A percentile compares a stretch with the other conserved stretches of the same genome.
Evolutionary conservation across 2,888 invertebrate species (phyloP).

Genomic region (Agrochola circellaris): DNA sequence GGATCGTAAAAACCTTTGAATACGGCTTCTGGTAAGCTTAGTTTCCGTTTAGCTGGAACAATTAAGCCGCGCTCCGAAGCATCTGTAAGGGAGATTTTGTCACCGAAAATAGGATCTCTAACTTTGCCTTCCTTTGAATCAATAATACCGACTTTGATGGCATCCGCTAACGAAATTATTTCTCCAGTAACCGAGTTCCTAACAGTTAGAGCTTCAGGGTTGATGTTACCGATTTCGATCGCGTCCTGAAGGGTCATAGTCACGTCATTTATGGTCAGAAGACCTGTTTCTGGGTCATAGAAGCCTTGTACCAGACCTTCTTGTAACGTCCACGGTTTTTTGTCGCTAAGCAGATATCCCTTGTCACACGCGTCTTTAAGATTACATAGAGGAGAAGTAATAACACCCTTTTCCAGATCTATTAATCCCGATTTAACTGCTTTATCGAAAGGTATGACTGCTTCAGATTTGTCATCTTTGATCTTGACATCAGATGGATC

Average conservation of each 20-base stretch:
- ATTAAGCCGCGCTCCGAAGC: slow-evolving; percentile 96
- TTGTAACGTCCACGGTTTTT: slow-evolving; percentile 95
- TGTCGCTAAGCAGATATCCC: slow-evolving; percentile 94
- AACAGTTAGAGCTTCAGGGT: slow-evolving; percentile 94
- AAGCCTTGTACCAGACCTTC: slow-evolving; percentile 95
- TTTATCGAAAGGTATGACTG: slow-evolving; percentile 92
- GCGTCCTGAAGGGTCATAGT: slow-evolving; percentile 94
- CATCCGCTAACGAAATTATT: slow-evolving; percentile 95
- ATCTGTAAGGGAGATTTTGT: slow-evolving; percentile 94
- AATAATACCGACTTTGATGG: slow-evolving; percentile 94
- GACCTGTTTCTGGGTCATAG: slow-evolving; percentile 94
- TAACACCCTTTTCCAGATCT: slow-evolving; percentile 93
- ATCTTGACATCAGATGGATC: slow-evolving; percentile 93
- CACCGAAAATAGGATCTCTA: slow-evolving; percentile 93
- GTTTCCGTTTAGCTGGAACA: slow-evolving; percentile 95
- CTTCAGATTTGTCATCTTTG: slow-evolving; percentile 93
- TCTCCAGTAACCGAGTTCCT: slow-evolving; percentile 95
- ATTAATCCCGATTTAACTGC: slow-evolving; percentile 93
- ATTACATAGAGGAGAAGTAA: slow-evolving; percentile 93
- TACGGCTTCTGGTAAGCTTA: slow-evolving; percentile 97
- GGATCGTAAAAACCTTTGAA: slow-evolving; percentile 97
- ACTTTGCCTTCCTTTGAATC: slow-evolving; percentile 95
- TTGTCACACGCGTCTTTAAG: slow-evolving; percentile 95
- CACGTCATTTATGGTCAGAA: slow-evolving; percentile 93
- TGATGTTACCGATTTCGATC: slow-evolving; percentile 94